Evolutionary conservation across 2,797 vertebrate genomes (phyloP), one percentile per base, ranked within the genome.

Genomic region (Pipistrellus pygmaeus): DNA sequence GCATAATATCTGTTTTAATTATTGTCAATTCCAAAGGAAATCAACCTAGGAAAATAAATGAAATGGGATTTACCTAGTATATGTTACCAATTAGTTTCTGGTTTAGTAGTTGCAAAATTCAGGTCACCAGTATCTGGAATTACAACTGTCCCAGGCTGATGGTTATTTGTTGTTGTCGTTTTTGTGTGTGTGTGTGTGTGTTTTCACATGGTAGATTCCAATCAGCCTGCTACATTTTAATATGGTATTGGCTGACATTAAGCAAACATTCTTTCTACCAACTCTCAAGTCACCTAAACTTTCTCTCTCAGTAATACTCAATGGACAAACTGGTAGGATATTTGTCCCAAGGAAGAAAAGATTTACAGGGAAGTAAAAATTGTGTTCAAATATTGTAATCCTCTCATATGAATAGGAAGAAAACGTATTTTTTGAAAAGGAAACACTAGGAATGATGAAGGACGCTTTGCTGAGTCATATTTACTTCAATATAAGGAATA

Each of bases 1-100:
- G 41, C 38, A 46, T 92, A 85, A 35, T 81, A 55, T 75, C 44
- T 80, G 7, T 86, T 83, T 95, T 95, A 93, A 92, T 95, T 95
- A 85, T 27, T 75, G 48, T 91, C 82, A 77, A 14, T 85, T 91
- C 76, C 78, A 89, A 91, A 93, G 83, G 68, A 97, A 78, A 93
- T 30, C 51, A 83, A 85, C 60, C 51, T 72, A 55, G 14, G 81
- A 21, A 85, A 90, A 94, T 64, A 90, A 46, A 76, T 44, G 27
- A 90, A 86, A 41, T 68, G 85, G n/a, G 25, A 62, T 68, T 55
- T 90, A 14, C 27, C 60, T 62, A 30, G 60, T 62, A 75, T 57
- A 14, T 20, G 6, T 44, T 84, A 21, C 15, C 32, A 78, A 48
- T 68, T 68, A 75, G 10, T 53, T 62, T 60, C 38, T 78, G 62